phyloP scores from a whole-genome alignment of 35 echinoderm and acorn worm species.

The Heliocidaris tuberculata region DNA sequence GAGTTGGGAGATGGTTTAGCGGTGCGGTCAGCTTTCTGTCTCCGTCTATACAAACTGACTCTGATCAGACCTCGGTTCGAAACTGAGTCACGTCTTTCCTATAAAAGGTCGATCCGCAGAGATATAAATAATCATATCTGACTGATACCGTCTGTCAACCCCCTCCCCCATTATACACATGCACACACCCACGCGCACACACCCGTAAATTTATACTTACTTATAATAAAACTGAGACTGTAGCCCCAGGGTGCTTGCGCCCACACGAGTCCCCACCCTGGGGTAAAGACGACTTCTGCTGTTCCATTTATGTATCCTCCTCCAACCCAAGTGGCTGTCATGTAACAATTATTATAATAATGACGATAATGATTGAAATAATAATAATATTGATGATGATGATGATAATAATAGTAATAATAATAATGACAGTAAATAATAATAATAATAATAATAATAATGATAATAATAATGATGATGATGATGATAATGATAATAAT shows the following conservation, averaged over 20 bases:
- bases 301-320: conserved; percentile 99
- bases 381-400: background rate
- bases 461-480: background rate
- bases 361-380: background rate
- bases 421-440: background rate
- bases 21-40: too few relatives aligned
- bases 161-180: too few relatives aligned
- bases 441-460: background rate
- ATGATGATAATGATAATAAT: background rate
- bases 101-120: too few relatives aligned
- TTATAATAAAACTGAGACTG: conserved; percentile 77
- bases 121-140: too few relatives aligned
- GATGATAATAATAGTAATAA: background rate
- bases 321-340: conserved; percentile 96
- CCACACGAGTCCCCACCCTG: conserved; percentile 81
- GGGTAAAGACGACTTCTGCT: conserved; percentile 79
- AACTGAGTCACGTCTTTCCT: too few relatives aligned
- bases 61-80: too few relatives aligned
- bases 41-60: too few relatives aligned
- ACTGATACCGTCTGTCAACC: too few relatives aligned
- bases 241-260: conserved; percentile 99
- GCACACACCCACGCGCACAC: too few relatives aligned
- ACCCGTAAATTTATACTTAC: conserved; percentile 54
- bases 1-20: too few relatives aligned
- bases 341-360: background rate